A percentile compares a stretch with the other conserved stretches of the same genome.
Conservation (phyloP, 2,888 invertebrate species). For the Eulithis prunata region DNA sequence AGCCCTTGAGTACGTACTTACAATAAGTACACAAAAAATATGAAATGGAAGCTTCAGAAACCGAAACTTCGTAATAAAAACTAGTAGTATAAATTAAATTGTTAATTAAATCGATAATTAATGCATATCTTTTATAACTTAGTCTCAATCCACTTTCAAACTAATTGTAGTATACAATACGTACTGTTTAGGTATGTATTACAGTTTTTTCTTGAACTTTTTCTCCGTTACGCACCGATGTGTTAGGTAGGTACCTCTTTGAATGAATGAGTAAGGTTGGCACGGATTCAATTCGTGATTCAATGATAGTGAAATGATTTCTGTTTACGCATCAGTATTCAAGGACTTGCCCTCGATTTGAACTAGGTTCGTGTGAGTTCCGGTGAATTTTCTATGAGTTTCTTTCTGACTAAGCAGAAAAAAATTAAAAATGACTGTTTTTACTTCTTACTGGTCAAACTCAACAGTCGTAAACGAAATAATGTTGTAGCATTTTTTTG, state of each 20-base stretch:
- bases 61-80: too few species aligned
- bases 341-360: constrained; percentile 28
- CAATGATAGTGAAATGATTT: constrained; percentile 42
- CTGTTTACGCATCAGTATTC: constrained; percentile 26
- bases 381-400: constrained; percentile 24
- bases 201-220: constrained; percentile 2
- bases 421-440: neutral
- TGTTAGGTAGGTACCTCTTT: constrained; percentile 33
- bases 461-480: too few species aligned
- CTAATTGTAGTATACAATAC: too few species aligned
- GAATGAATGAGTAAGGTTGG: constrained; percentile 55
- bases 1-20: too few species aligned
- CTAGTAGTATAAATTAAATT: too few species aligned
- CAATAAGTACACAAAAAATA: too few species aligned
- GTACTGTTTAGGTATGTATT: too few species aligned
- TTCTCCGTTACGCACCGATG: constrained; percentile 31
- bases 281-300: constrained; percentile 62
- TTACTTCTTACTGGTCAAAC: neutral
- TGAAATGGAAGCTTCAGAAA: too few species aligned
- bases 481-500: too few species aligned
- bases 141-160: too few species aligned
- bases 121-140: too few species aligned
- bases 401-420: constrained; percentile 12
- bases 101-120: too few species aligned
- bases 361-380: constrained; percentile 17